A percentile compares a stretch with the other conserved stretches of the same genome.
Evolutionary conservation across 1,140 invertebrate species (phyloP).

Genomic region (Theocolax elegans): DNA sequence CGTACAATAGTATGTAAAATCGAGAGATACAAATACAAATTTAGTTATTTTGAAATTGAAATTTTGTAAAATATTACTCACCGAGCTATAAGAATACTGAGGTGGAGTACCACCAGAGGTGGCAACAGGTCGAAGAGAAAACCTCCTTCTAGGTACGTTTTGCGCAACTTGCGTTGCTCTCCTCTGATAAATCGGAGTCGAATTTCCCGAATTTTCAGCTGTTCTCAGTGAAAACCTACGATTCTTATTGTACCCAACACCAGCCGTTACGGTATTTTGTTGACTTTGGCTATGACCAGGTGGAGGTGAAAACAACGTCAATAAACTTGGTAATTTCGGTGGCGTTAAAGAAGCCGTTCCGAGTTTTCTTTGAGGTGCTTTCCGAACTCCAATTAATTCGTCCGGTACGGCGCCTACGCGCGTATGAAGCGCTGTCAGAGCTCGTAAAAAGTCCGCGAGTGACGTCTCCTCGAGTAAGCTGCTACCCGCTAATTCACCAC

Average conservation of each 20-base stretch:
- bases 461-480: constrained; percentile 80
- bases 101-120: neutral
- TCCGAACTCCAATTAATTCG: constrained; percentile 40
- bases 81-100: constrained; percentile 5
- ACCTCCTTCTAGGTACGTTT: constrained; percentile 51
- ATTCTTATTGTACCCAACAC: neutral
- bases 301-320: constrained; percentile 60
- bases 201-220: constrained; percentile 46
- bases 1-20: neutral
- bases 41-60: too few relatives aligned
- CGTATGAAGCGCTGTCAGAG: constrained; percentile 73
- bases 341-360: constrained; percentile 68
- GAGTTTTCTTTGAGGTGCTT: constrained; percentile 65
- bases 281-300: constrained; percentile 49
- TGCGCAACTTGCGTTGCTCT: constrained; percentile 31
- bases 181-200: constrained; percentile 49
- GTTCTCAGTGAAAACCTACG: constrained; percentile 57
- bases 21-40: too few relatives aligned
- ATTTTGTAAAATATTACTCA: neutral
- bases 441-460: constrained; percentile 78
- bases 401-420: constrained; percentile 56
- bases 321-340: constrained; percentile 63
- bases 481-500: constrained; percentile 60
- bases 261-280: constrained; percentile 51
- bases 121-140: constrained; percentile 63